Evolutionary conservation across 2,113 vertebrate genomes (phyloP).

Genomic region (Micronisus gabar): DNA sequence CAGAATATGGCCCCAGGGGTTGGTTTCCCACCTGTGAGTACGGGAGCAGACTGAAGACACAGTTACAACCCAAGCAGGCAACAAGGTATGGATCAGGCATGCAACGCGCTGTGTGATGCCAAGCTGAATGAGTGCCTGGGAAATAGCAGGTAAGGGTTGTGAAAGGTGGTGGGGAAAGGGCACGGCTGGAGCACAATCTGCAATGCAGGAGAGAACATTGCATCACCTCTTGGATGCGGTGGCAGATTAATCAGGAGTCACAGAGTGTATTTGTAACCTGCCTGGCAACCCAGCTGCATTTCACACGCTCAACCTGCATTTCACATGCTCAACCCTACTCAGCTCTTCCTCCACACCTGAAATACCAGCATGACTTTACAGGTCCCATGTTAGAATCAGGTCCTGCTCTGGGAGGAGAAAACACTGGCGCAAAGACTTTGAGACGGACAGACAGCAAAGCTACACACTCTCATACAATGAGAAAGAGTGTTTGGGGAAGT

Average conservation of each 20-base stretch:
- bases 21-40: background rate
- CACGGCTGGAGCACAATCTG: conserved; percentile 33
- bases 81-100: fast-evolving
- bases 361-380: background rate
- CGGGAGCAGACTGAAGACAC: background rate
- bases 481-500: background rate
- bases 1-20: background rate
- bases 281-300: conserved; percentile 25
- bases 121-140: background rate
- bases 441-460: background rate
- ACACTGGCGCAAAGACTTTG: background rate
- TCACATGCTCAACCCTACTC: background rate
- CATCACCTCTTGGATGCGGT: conserved; percentile 7
- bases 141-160: background rate
- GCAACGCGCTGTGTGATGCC: background rate
- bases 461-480: background rate
- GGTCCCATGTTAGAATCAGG: background rate
- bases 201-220: conserved; percentile 60
- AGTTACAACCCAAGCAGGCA: background rate
- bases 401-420: background rate
- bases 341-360: background rate
- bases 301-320: background rate
- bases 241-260: conserved; percentile 51
- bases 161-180: background rate
- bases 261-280: conserved; percentile 34